phyloP scores from a whole-genome alignment of 2,888 invertebrate species.

The Coecobrya sp. region DNA sequence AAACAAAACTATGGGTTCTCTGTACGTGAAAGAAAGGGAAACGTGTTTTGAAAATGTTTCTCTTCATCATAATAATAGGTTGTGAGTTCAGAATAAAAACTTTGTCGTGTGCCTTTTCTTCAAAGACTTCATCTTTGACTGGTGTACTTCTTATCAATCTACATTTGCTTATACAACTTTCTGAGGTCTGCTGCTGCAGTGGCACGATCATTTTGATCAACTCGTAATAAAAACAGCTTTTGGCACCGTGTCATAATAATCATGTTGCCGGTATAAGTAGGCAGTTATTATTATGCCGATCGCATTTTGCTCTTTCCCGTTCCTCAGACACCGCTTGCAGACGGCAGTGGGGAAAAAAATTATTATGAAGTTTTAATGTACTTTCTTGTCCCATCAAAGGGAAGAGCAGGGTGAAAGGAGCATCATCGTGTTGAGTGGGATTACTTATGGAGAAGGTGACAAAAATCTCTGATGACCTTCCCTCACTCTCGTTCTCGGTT shows the following conservation, averaged over 20 bases:
- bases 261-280: neutral
- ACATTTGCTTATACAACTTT: neutral
- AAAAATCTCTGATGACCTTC: conserved; percentile 75
- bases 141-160: conserved; percentile 7
- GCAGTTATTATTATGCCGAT: conserved; percentile 59
- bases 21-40: conserved; percentile 7
- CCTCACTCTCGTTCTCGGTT: neutral
- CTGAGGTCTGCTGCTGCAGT: neutral
- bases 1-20: neutral
- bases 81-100: conserved; percentile 38
- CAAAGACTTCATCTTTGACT: neutral
- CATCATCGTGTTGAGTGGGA: conserved; percentile 13
- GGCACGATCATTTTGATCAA: conserved; percentile 49
- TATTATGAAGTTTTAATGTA: conserved; percentile 72
- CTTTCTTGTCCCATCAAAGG: conserved; percentile 63
- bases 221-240: conserved; percentile 45
- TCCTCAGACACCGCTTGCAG: neutral
- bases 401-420: neutral
- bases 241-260: conserved; percentile 57
- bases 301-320: conserved; percentile 17
- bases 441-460: conserved; percentile 57
- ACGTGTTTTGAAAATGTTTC: conserved; percentile 68
- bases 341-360: neutral
- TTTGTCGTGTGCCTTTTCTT: conserved; percentile 7
- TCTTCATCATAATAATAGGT: conserved; percentile 42